A percentile compares a stretch with the other conserved stretches of the same genome.
Conservation (phyloP, 1,140 invertebrate genomes). For the Dermatophagoides farinae region DNA sequence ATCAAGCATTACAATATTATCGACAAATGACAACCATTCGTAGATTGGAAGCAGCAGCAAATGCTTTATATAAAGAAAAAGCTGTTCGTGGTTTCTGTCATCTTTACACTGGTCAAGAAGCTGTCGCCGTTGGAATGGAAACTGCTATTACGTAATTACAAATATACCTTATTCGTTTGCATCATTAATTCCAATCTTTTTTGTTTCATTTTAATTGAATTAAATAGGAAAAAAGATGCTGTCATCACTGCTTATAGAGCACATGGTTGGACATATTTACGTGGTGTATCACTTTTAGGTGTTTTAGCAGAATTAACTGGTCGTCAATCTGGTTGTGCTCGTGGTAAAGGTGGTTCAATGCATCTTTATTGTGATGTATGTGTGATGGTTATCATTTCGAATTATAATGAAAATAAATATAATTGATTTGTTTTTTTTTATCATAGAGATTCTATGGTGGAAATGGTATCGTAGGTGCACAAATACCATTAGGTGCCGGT, state of each 20-base stretch:
- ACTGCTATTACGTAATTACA: conserved; percentile 39
- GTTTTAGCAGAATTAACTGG: conserved; percentile 84
- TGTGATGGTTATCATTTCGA: no score
- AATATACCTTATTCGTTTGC: not conserved
- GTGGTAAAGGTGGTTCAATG: conserved; percentile 68
- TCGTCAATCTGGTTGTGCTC: conserved; percentile 55
- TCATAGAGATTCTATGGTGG: conserved; percentile 74
- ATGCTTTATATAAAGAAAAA: conserved; percentile 89
- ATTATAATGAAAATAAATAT: no score
- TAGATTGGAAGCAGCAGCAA: conserved; percentile 72
- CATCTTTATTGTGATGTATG: conserved; percentile 44
- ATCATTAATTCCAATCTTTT: not conserved
- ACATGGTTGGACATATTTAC: conserved; percentile 86
- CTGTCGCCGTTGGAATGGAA: conserved; percentile 59
- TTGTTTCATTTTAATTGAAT: not conserved
- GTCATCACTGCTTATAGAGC: conserved; percentile 90
- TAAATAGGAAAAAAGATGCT: conserved; percentile 42
- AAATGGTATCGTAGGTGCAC: conserved; percentile 95
- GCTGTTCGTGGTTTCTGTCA: conserved; percentile 91
- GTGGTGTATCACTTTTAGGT: conserved; percentile 52
- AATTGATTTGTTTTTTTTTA: not conserved
- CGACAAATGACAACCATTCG: conserved; percentile 65
- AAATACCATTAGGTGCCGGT: conserved; percentile 83
- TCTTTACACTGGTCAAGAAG: conserved; percentile 85
- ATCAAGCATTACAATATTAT: conserved; percentile 65